A percentile compares a stretch with the other conserved stretches of the same genome.
phyloP scores from a whole-genome alignment of 1,140 invertebrate species.

The Drosophila gunungcola region DNA sequence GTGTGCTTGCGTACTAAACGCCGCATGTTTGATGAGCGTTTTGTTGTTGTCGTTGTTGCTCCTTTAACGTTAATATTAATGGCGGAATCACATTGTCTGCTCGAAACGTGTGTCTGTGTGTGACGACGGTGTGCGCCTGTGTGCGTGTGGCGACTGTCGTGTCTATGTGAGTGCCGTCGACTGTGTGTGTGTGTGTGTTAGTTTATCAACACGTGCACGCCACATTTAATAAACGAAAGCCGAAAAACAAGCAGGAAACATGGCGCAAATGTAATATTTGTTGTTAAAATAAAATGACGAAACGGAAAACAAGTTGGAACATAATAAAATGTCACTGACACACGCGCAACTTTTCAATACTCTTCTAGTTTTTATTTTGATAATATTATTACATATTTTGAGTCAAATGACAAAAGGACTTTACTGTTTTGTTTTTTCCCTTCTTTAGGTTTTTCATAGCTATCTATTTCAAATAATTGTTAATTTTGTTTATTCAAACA shows the following conservation, averaged over 20 bases:
- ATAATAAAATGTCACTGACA: conserved; percentile 38
- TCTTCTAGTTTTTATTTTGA: conserved; percentile 3
- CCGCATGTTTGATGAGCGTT: conserved; percentile 74
- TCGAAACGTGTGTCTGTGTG: conserved; percentile 40
- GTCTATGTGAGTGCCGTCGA: neutral
- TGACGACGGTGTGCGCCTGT: conserved; percentile 18
- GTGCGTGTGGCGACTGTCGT: conserved; percentile 27
- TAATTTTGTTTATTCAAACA: too few species aligned
- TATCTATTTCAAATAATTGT: too few species aligned
- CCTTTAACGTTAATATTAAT: conserved; percentile 79
- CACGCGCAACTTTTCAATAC: conserved; percentile 14
- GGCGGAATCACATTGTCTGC: conserved; percentile 71
- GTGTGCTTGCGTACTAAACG: conserved; percentile 57
- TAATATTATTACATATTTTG: too few species aligned
- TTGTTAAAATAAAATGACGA: conserved; percentile 78
- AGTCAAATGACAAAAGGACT: too few species aligned
- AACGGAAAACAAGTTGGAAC: conserved; percentile 60
- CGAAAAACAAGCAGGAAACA: conserved; percentile 71
- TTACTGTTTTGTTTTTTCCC: too few species aligned
- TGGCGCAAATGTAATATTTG: conserved; percentile 76
- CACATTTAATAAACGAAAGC: conserved; percentile 73
- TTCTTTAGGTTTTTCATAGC: too few species aligned
- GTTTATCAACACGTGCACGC: conserved; percentile 79
- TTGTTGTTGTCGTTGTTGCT: conserved; percentile 40
- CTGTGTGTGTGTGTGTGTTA: conserved; percentile 35